These are phyloP conservation scores for Hemibagrus guttatus DNA, from an alignment of 2,797 vertebrate species.

Conservation along the genomic window DNA sequence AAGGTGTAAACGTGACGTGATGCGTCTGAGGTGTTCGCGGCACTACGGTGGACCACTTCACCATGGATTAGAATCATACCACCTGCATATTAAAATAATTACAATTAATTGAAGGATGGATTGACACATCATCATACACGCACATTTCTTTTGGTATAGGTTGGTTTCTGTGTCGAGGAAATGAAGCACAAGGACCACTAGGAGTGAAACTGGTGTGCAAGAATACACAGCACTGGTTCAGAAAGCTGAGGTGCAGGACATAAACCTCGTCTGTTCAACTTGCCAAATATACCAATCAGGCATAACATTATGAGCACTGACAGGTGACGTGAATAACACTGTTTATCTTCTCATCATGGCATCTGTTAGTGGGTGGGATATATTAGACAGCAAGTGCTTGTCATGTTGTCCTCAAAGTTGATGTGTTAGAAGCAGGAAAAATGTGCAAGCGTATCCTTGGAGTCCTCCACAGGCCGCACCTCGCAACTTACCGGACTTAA, in stretches of 20 bases:
- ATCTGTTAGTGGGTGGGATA: too few relatives aligned
- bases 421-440: too few relatives aligned
- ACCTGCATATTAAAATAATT: constrained; percentile 69
- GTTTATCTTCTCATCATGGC: too few relatives aligned
- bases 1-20: constrained; percentile 91
- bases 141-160: neutral
- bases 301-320: too few relatives aligned
- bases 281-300: too few relatives aligned
- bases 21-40: constrained; percentile 77
- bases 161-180: too few relatives aligned
- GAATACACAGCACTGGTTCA: neutral
- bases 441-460: too few relatives aligned
- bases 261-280: neutral
- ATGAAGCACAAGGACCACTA: neutral
- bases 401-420: too few relatives aligned
- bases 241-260: neutral
- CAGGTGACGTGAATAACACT: too few relatives aligned
- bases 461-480: too few relatives aligned
- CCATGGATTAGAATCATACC: constrained; percentile 88
- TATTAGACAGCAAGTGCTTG: too few relatives aligned
- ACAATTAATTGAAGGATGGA: neutral
- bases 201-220: neutral
- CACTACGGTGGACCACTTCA: constrained; percentile 91
- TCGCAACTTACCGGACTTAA: too few relatives aligned
- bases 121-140: neutral